phyloP scores from a whole-genome alignment of 2,888 invertebrate species.

The Phengaris arion region DNA sequence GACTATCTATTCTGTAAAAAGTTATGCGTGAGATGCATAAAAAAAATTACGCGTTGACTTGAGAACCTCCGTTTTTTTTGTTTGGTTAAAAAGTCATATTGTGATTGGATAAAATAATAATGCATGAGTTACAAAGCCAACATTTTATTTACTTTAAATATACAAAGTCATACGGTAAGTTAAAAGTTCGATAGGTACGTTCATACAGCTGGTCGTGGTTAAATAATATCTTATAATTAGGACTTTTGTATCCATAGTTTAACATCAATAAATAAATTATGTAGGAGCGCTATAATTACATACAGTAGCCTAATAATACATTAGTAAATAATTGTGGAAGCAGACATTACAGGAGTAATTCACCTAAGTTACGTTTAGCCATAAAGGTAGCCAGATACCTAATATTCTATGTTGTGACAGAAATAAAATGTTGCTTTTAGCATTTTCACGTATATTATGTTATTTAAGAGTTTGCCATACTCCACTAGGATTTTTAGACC shows the following conservation, averaged over 20 bases:
- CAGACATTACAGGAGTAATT: neutral
- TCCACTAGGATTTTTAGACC: neutral
- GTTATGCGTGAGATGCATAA: too few species aligned
- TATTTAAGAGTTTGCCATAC: neutral
- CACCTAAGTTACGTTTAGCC: neutral
- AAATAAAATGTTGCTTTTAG: neutral
- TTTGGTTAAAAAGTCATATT: too few species aligned
- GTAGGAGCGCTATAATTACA: slow-evolving; percentile 61
- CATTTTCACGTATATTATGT: neutral
- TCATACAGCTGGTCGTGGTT: slow-evolving; percentile 21
- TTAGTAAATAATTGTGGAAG: slow-evolving; percentile 31
- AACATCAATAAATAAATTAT: slow-evolving; percentile 71
- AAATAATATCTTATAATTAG: slow-evolving; percentile 40
- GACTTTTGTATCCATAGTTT: slow-evolving; percentile 59
- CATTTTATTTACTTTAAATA: slow-evolving; percentile 40
- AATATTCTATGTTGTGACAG: neutral
- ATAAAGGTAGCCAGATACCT: neutral
- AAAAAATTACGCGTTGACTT: too few species aligned
- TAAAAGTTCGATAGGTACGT: slow-evolving; percentile 22
- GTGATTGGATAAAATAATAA: slow-evolving; percentile 29
- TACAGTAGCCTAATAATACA: slow-evolving; percentile 26
- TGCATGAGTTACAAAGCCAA: slow-evolving; percentile 39
- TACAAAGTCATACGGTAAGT: slow-evolving; percentile 32
- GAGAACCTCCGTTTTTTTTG: too few species aligned
- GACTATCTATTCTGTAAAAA: too few species aligned